Percentiles rank a stretch among this genome's conserved stretches.
Evolutionary conservation across 2,113 vertebrate species (phyloP).

Genomic region (Stigmatopora nigra): DNA sequence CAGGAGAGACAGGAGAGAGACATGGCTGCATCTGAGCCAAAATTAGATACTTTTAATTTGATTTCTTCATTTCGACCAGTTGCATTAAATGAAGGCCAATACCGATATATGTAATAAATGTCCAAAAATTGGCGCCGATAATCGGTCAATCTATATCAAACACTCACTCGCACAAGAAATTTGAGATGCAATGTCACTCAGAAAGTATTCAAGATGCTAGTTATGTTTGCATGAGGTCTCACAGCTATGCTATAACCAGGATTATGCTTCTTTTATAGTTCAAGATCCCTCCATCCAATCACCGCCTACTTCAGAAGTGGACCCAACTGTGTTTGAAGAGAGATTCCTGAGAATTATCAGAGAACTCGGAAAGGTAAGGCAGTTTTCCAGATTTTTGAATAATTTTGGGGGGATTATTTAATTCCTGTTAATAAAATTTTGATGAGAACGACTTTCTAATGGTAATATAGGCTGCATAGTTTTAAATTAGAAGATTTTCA

Average conservation of each 20-base stretch:
- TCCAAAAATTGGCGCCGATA: background rate
- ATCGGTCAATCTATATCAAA: background rate
- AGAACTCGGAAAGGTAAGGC: slow-evolving; percentile 86
- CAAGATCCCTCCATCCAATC: slow-evolving; percentile 65
- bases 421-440: too few relatives aligned
- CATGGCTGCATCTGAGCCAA: too few relatives aligned
- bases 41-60: too few relatives aligned
- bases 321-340: slow-evolving; percentile 91
- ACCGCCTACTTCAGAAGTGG: slow-evolving; percentile 73
- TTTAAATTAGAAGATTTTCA: too few relatives aligned
- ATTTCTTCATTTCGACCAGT: too few relatives aligned
- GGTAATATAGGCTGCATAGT: too few relatives aligned
- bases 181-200: background rate
- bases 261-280: slow-evolving; percentile 10
- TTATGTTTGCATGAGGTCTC: background rate
- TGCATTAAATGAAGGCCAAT: too few relatives aligned
- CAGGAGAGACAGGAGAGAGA: too few relatives aligned
- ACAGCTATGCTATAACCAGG: background rate
- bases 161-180: background rate
- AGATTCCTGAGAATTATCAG: slow-evolving; percentile 84
- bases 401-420: too few relatives aligned
- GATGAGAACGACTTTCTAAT: too few relatives aligned
- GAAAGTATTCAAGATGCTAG: background rate
- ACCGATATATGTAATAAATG: background rate
- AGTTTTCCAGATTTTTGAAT: background rate